phyloP scores from a whole-genome alignment of 2,113 vertebrate species.

The Vulpes ferrilata region DNA sequence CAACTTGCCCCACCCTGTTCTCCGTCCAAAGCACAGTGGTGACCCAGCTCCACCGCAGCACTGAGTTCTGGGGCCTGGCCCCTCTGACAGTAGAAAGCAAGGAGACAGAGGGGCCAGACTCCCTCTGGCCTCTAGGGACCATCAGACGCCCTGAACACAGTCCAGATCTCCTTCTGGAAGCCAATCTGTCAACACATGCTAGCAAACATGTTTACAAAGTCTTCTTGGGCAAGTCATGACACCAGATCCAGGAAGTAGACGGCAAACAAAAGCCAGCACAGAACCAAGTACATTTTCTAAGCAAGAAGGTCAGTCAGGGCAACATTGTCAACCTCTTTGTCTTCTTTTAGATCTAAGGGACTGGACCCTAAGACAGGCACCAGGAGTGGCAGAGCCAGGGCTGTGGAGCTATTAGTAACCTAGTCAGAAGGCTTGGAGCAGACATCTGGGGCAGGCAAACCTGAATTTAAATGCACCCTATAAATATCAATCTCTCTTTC shows the following conservation, averaged over 20 bases:
- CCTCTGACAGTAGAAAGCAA: neutral
- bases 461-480: neutral
- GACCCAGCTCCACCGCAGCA: neutral
- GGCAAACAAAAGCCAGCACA: neutral
- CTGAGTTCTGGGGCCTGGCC: neutral
- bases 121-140: neutral
- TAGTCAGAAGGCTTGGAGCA: neutral
- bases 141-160: neutral
- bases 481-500: neutral
- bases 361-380: neutral
- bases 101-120: neutral
- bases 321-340: neutral
- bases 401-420: neutral
- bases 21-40: constrained; percentile 49
- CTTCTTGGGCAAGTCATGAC: neutral
- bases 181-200: neutral
- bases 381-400: neutral
- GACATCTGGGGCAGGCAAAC: neutral
- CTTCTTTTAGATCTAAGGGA: neutral
- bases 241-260: neutral
- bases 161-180: constrained; percentile 12
- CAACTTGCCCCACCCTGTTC: neutral
- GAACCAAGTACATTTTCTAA: neutral
- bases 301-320: neutral
- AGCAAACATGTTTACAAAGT: neutral